These are phyloP conservation scores for Leucosticte australis DNA, from an alignment of 2,113 vertebrate genomes.

Conservation along the genomic window DNA sequence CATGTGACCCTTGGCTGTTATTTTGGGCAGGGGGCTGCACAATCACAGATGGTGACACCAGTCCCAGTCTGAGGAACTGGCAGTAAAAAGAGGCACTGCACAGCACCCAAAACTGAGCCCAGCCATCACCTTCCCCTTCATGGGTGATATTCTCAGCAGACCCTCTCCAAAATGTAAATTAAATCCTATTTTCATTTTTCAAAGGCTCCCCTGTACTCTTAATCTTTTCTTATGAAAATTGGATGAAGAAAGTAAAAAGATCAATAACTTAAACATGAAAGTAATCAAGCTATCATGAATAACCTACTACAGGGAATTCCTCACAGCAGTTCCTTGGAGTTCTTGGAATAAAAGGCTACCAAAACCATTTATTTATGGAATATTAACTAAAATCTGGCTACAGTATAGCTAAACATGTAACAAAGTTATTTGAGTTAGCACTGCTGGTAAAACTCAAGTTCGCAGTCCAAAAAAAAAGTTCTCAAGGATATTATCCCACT, in stretches of 20 bases:
- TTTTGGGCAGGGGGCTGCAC: not conserved
- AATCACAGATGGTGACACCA: not conserved
- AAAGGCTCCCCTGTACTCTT: constrained; percentile 12
- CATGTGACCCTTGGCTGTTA: not conserved
- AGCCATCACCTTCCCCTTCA: not conserved
- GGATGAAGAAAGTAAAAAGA: constrained; percentile 6
- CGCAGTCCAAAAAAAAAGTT: not conserved
- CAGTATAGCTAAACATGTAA: not conserved
- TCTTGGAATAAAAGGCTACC: not conserved
- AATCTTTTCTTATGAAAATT: constrained; percentile 59
- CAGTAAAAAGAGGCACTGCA: not conserved
- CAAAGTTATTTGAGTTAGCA: not conserved
- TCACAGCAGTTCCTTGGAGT: not conserved
- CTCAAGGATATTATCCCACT: not conserved
- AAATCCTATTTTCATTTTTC: constrained; percentile 37
- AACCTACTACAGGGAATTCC: not conserved
- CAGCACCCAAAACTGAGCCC: not conserved
- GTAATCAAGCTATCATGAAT: not conserved
- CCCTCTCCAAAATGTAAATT: constrained; percentile 40
- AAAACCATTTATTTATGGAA: not conserved
- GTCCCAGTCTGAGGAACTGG: not conserved
- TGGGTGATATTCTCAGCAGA: not conserved
- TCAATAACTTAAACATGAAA: constrained; percentile 6
- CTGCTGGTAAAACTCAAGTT: not conserved
- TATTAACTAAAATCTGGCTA: not conserved